Percentiles rank a stretch among this genome's conserved stretches.
Evolutionary conservation across 2,113 vertebrate species (phyloP).

Genomic region (Mobula hypostoma): DNA sequence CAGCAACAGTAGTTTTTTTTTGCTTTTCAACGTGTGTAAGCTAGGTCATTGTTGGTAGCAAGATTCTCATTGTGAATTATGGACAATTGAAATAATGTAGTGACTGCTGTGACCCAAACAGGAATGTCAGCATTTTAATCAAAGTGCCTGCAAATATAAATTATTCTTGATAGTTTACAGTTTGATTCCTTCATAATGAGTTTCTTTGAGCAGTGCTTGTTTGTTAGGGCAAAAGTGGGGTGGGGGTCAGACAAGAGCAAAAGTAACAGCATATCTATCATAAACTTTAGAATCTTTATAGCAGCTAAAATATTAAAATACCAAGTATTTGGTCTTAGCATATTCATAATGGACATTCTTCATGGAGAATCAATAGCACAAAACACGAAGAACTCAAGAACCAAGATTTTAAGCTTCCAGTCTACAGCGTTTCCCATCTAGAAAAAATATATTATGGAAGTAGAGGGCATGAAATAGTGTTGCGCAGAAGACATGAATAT

Average conservation of each 20-base stretch:
- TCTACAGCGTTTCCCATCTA: neutral
- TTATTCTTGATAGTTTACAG: neutral
- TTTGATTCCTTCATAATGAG: neutral
- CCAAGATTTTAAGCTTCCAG: neutral
- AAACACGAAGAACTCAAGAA: neutral
- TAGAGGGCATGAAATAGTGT: neutral
- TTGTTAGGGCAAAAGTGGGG: neutral
- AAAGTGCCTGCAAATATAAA: neutral
- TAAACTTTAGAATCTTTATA: too few relatives aligned
- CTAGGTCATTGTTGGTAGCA: neutral
- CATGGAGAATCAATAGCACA: neutral
- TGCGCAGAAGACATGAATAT: too few relatives aligned
- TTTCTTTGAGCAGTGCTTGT: neutral
- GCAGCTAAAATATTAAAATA: neutral
- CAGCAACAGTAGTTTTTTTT: too few relatives aligned
- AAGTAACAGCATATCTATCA: neutral
- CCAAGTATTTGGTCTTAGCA: neutral
- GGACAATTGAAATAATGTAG: too few relatives aligned
- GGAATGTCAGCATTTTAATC: neutral
- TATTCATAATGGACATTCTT: neutral
- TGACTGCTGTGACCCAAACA: neutral
- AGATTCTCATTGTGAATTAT: neutral
- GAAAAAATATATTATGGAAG: neutral
- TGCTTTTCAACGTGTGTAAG: too few relatives aligned
- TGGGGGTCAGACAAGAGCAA: neutral